These are phyloP conservation scores for Pteria penguin DNA, from an alignment of 2,888 invertebrate species.

Conservation along the genomic window DNA sequence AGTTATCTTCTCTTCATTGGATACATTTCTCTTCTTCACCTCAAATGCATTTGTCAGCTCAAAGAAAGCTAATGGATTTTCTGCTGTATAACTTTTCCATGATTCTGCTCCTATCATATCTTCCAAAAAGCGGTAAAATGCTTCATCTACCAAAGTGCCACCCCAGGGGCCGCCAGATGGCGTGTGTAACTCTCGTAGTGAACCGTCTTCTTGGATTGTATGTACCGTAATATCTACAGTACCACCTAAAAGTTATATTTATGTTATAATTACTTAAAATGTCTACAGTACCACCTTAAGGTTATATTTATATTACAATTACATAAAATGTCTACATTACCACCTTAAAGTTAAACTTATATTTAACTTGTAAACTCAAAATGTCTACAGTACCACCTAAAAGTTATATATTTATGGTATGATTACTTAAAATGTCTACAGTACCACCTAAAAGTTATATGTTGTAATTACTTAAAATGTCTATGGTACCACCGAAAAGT, in stretches of 20 bases:
- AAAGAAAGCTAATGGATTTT: constrained; percentile 25
- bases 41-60: constrained; percentile 41
- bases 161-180: constrained; percentile 54
- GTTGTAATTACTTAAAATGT: background rate
- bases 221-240: constrained; percentile 57
- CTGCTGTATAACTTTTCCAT: constrained; percentile 20
- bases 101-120: constrained; percentile 14
- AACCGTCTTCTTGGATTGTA: constrained; percentile 39
- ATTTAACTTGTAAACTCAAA: constrained; percentile 23
- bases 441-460: background rate
- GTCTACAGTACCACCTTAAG: background rate
- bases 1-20: background rate
- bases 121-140: constrained; percentile 21
- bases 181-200: constrained; percentile 39
- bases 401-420: background rate
- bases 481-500: no score
- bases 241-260: constrained; percentile 42
- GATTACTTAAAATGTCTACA: background rate
- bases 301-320: background rate
- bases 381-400: constrained; percentile 59
- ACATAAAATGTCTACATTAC: no score
- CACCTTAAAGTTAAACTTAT: no score
- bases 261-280: background rate
- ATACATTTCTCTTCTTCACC: constrained; percentile 33
- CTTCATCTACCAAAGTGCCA: constrained; percentile 49